Base-by-base conservation (phyloP, 2,113 vertebrate genomes). In the Sitta europaea region DNA sequence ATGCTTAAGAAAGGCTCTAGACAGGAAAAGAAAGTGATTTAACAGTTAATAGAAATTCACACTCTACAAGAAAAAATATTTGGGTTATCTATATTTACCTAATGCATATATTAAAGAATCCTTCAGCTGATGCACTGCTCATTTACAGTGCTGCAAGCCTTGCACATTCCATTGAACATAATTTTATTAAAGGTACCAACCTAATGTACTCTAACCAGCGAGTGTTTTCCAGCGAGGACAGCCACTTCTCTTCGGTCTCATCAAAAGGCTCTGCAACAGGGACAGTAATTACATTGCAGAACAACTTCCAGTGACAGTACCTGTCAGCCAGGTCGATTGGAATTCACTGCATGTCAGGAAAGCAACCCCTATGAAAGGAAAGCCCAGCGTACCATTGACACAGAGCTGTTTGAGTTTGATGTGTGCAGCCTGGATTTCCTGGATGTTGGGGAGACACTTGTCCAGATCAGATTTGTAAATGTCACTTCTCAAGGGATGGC, bases 181-280 rank as follows among this genome's bases (percentile, higher is more conserved):
- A 11, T 27, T 70, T 61, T 7, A 33, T 36, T 9, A 20, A 25
- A 7, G 59, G 48, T 80, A 97, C 97, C 68, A 97, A 99, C 99
- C 99, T 99, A 84, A 99, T 94, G 22, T 98, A 98, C 86, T 99
- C 99, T 54, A 99, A 96, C 99, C 99, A 99, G 68, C 90, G 98
- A 33, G 99, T 99, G 95, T 96, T 99, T 83, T 99, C 99, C 94
- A 99, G 96, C 6, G 98, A 98, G 19, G 99, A 99, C 14, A 99
- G 92, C 99, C 99, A 99, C 88, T 98, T 99, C 94, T 99, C 99
- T 83, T 99, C 99, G 0, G 98, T 98, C 97, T 99, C 99, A 95
- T 99, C 99, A 97, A 99, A 99, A 42, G 99, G 98, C 76, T 98
- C 98, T 98, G 94, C 55, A 97, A 94, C 42, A 91, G 83, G 72